Evolutionary conservation across 2,797 vertebrate genomes (phyloP), one percentile per base, ranked within the genome.

Genomic region (Chrysolophus pictus): DNA sequence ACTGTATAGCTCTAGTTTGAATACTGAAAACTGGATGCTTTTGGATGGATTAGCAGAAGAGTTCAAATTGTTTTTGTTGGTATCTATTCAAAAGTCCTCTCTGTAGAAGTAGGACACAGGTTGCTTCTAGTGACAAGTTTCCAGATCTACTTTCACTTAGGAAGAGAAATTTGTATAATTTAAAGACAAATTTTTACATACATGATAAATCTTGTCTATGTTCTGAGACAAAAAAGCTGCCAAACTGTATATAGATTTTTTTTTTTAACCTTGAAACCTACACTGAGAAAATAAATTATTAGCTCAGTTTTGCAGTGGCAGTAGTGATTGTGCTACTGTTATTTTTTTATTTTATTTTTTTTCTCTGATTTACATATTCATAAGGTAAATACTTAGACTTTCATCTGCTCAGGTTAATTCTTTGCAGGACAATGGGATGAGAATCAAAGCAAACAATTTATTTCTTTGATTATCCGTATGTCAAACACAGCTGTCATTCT

Each of bases 391-490:
- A 53, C 11, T 73, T 62, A n/a, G 44, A 41, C 42, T 88, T 31
- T 73, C 80, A 82, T 65, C 62, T 94, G 72, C 29, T 88, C 1
- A 0, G 63, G 68, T 82, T 88, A 90, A 86, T 85, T 89, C 84
- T 87, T 89, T 95, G 69, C 46, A 73, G 85, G 67, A 89, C 78
- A 90, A 63, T 18, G 86, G 22, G 64, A 69, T 93, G 26, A 92
- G 78, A 84, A 95, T 80, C 79, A 86, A 95, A 92, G 53, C 81
- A 96, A 97, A 95, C 67, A 90, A 56, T 80, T 90, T 77, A 39
- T 72, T 77, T 91, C 84, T 94, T 74, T 79, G 76, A 83, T 95
- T 92, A 78, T 78, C 84, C 37, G 21, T 84, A 77, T 73, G 75
- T 29, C 60, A 93, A 90, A 94, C 63, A 71, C 62, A 96, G 88